Base-by-base conservation (phyloP, 2,888 invertebrate species). In the Alloplasta piceator region DNA sequence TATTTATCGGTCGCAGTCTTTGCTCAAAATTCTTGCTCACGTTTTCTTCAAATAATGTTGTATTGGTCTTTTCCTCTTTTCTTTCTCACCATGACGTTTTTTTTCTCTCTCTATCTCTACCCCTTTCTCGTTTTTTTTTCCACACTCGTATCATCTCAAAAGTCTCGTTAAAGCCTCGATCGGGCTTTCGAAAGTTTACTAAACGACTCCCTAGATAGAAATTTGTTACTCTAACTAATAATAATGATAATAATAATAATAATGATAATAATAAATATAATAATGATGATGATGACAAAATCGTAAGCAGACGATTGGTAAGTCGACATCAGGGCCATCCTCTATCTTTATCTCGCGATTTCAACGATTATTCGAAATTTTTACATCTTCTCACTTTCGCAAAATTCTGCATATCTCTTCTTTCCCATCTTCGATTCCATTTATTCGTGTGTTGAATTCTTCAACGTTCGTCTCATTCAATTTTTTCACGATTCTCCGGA, bases 171-270 rank as follows among this genome's bases (percentile, higher is more conserved):
- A 85, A 88, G 87, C 87, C 89, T 89, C 86, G 86, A 87, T 87
- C 87, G 85, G 86, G 85, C 85, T 26, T 26, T 26, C 85, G 73
- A 85, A 85, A 86, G 79, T 87, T 81, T 73, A 85, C 80, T 85
- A 86, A 85, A 85, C 83, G 85, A 87, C 84, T 84, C 84, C 77
- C 84, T 87, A 87, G 83, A 83, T 83, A 84, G 43, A 81, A 88
- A 89, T 88, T 89, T 87, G 87, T 89, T 89, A 89, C 86, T 88
- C 88, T 88, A 89, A 87, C 88, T 88, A 89, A 87, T 84, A 85
- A 86, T 84, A 80, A 61, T 70, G 56, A 63, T 71, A 71, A 48
- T 64, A 66, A 74, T 66, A 66, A 52, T 56, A 58, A 36, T 43
- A 55, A 60, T 46, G 61, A 12, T 63, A 55, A 61, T 52, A 43